Evolutionary conservation across 2,888 invertebrate genomes (phyloP), one percentile per base, ranked within the genome.

Genomic region (Trichogramma dendrolimi): DNA sequence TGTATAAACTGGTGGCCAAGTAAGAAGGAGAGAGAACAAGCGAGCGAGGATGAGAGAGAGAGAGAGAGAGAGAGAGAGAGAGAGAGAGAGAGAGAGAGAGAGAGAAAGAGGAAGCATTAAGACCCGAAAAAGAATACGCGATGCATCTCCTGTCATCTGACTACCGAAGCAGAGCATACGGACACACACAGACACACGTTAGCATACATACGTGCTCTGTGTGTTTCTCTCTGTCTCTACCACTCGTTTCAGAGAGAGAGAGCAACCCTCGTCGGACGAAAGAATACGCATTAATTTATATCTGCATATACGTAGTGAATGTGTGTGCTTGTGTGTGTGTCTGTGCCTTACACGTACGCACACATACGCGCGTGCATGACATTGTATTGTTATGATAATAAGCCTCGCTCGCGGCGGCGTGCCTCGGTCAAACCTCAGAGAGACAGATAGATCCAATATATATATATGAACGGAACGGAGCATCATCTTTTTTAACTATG

Each of bases 271-370:
- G 66, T 49, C 49, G 11, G 42, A 6, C 5, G 38, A 72, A 75
- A 76, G 76, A 76, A 77, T 75, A 76, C 73, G 75, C 77, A 78
- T 78, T 78, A 78, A 78, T 78, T 78, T 77, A 74, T 78, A 77
- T 78, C 77, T 72, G 73, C 76, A 73, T 75, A 73, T 27, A 27
- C 27, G 27, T 27, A 27, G 27, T 2, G 2, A 2, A 27, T 27
- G 27, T 27, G 27, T 27, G 27, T 27, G 27, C 27, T 27, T 2
- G 27, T 27, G 27, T 27, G 27, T 27, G 27, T 2, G 27, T 27
- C 27, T 27, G 27, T 27, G 27, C 27, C 27, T 27, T 27, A 27
- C 27, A 27, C 3, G 27, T 27, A 27, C 27, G 27, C 3, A 27
- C 27, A 27, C 27, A 27, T 27, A 27, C 73, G 71, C 67, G 67